Evolutionary conservation across 2,888 invertebrate species (phyloP).

Genomic region (Eilema griseolum): DNA sequence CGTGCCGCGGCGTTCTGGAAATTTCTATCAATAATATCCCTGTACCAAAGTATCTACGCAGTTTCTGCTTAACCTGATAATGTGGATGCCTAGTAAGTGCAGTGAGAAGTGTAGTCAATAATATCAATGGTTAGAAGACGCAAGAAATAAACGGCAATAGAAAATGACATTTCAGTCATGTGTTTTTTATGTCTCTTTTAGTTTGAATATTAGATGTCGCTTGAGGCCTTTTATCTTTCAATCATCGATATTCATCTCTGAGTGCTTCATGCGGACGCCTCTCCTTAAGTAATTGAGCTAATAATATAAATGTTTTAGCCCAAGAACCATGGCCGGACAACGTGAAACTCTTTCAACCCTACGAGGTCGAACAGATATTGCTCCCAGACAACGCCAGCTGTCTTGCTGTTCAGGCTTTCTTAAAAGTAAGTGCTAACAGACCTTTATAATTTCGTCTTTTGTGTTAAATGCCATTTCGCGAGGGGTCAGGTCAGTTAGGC

Average conservation of each 20-base stretch:
- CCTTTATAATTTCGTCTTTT: neutral
- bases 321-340: slow-evolving; percentile 97
- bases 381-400: slow-evolving; percentile 98
- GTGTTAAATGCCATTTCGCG: neutral
- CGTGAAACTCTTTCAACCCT: slow-evolving; percentile 95
- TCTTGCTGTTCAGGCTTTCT: slow-evolving; percentile 96
- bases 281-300: neutral
- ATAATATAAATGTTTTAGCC: slow-evolving; percentile 76
- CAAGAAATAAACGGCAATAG: neutral
- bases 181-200: neutral
- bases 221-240: neutral
- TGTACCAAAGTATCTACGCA: neutral
- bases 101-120: neutral
- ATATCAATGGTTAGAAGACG: neutral
- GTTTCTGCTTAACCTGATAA: neutral
- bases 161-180: neutral
- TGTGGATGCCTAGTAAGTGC: neutral
- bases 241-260: neutral
- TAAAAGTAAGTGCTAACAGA: slow-evolving; percentile 85
- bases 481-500: neutral
- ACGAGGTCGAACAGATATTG: slow-evolving; percentile 97
- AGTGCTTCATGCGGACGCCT: neutral
- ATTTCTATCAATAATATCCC: neutral
- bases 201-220: neutral
- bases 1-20: neutral